Evolutionary conservation across 2,113 vertebrate genomes (phyloP).

Genomic region (Argyrosomus japonicus): DNA sequence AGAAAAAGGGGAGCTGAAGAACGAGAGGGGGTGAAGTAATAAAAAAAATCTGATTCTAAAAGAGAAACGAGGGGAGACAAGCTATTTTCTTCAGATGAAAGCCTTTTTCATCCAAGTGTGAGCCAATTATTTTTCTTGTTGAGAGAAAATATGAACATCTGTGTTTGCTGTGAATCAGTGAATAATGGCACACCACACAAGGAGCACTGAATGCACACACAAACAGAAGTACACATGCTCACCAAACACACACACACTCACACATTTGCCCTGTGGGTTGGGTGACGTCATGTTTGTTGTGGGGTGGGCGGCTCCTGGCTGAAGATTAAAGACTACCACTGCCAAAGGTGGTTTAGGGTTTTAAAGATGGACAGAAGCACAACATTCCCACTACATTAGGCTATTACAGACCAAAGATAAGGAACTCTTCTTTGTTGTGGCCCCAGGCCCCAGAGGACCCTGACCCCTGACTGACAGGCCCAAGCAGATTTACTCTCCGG

Average conservation of each 20-base stretch:
- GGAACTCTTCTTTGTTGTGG: conserved; percentile 45
- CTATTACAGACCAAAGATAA: conserved; percentile 63
- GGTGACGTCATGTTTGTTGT: conserved; percentile 68
- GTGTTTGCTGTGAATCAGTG: conserved; percentile 68
- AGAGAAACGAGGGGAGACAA: conserved; percentile 19
- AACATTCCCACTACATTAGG: conserved; percentile 64
- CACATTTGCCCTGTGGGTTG: conserved; percentile 44
- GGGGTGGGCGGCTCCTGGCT: conserved; percentile 47
- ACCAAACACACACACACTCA: conserved; percentile 29
- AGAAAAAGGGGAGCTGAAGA: conserved; percentile 2
- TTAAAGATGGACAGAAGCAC: conserved; percentile 68
- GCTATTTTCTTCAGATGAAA: conserved; percentile 63
- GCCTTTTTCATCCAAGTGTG: conserved; percentile 56
- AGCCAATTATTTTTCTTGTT: conserved; percentile 70
- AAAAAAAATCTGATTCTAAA: conserved; percentile 23
- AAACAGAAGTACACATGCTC: conserved; percentile 2
- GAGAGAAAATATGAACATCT: conserved; percentile 71
- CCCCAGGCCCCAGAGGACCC: conserved; percentile 50
- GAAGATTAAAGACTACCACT: conserved; percentile 64
- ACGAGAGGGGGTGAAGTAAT: conserved; percentile 15
- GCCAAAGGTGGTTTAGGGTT: conserved; percentile 62
- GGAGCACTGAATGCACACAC: conserved; percentile 36
- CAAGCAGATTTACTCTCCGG: conserved; percentile 65
- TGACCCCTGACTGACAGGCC: conserved; percentile 65
- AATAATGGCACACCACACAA: conserved; percentile 49